phyloP scores from a whole-genome alignment of 2,797 vertebrate species.

The Sebastes kiyomatsui region DNA sequence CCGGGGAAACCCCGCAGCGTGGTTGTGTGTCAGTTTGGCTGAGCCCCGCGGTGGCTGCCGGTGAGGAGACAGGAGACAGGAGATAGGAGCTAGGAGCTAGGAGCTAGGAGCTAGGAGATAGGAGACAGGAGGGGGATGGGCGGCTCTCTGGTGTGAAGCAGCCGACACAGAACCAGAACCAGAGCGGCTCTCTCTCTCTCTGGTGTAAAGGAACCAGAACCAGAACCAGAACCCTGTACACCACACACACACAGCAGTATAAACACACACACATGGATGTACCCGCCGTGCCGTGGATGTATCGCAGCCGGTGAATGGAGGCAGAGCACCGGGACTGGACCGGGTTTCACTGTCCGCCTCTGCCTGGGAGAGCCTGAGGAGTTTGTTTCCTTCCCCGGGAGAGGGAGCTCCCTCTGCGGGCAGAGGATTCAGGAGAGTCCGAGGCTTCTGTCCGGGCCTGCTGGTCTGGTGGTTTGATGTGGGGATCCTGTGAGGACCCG shows the following conservation, averaged over 20 bases:
- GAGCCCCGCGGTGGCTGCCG: constrained; percentile 88
- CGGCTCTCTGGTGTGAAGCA: constrained; percentile 75
- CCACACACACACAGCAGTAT: constrained; percentile 72
- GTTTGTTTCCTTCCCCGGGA: constrained; percentile 82
- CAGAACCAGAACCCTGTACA: constrained; percentile 70
- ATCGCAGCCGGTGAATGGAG: constrained; percentile 78
- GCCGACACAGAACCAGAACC: constrained; percentile 81
- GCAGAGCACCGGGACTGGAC: constrained; percentile 75
- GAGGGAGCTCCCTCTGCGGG: constrained; percentile 85
- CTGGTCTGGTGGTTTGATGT: constrained; percentile 81
- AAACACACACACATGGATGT: constrained; percentile 79
- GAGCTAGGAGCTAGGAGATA: rapidly evolving
- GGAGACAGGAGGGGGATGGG: constrained; percentile 86
- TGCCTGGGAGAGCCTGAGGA: constrained; percentile 82
- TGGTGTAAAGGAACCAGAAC: no score
- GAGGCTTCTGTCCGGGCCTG: constrained; percentile 91
- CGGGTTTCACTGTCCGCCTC: constrained; percentile 82
- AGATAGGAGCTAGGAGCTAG: no score
- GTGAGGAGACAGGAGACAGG: constrained; percentile 61
- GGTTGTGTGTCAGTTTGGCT: constrained; percentile 94
- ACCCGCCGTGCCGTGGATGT: constrained; percentile 65
- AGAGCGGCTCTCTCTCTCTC: constrained; percentile 33
- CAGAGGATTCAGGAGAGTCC: constrained; percentile 88
- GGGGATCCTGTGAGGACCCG: constrained; percentile 78
- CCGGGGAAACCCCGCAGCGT: constrained; percentile 91